phyloP scores from a whole-genome alignment of 2,888 invertebrate genomes.

The Arenicola marina region DNA sequence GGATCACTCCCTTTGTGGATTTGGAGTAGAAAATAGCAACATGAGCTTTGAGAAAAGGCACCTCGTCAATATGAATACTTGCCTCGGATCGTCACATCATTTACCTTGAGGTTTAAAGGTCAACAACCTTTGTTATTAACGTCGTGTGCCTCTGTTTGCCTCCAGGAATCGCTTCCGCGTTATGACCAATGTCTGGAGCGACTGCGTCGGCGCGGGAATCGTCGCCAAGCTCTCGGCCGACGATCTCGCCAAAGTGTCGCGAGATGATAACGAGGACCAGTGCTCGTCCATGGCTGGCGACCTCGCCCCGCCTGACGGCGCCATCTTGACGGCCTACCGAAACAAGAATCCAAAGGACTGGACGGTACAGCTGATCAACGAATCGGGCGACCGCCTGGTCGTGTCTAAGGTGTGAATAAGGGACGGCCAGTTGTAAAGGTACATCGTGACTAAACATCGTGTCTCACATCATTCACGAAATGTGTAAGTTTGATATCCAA shows the following conservation, averaged over 20 bases:
- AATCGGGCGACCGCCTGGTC: background rate
- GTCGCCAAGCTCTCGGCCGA: background rate
- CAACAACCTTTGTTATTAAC: background rate
- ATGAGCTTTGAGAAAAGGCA: too few species aligned
- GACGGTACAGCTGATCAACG: background rate
- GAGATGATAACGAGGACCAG: background rate
- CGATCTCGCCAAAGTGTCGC: background rate
- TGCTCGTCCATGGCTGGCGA: background rate
- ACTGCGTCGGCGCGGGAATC: background rate
- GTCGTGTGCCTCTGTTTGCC: background rate
- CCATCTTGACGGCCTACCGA: background rate
- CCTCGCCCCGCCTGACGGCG: background rate
- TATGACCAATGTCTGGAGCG: background rate
- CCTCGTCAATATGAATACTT: too few species aligned
- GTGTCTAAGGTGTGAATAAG: constrained; percentile 1
- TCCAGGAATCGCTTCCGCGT: background rate
- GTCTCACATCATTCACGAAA: too few species aligned
- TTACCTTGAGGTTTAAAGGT: too few species aligned
- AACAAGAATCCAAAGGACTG: background rate
- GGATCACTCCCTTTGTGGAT: too few species aligned
- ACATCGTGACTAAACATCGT: too few species aligned
- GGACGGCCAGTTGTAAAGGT: too few species aligned
- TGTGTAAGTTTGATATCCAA: too few species aligned
- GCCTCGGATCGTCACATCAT: too few species aligned
- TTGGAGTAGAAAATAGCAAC: too few species aligned